Conservation (phyloP, 2,113 vertebrate species). For the Nestor notabilis region DNA sequence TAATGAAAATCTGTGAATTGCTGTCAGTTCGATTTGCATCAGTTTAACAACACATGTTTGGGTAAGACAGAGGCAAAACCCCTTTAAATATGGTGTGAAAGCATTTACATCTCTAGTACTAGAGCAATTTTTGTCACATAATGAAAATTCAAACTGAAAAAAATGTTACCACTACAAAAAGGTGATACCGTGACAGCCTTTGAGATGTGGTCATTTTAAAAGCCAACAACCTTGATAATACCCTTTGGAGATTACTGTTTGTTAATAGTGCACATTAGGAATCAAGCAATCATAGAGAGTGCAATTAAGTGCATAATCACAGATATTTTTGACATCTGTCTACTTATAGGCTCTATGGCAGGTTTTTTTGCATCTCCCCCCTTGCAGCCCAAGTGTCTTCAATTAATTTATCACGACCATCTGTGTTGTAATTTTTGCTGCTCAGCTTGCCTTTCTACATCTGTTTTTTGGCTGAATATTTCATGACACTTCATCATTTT, state of each 20-base stretch:
- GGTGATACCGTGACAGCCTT: not conserved
- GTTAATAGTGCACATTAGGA: not conserved
- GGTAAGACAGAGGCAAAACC: not conserved
- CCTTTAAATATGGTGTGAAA: not conserved
- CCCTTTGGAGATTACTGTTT: constrained; percentile 14
- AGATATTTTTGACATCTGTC: constrained; percentile 65
- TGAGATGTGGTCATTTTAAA: constrained; percentile 22
- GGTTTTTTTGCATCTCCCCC: not conserved
- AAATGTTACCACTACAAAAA: not conserved
- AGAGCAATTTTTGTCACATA: not conserved
- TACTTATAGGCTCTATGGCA: constrained; percentile 5
- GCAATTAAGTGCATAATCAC: constrained; percentile 59
- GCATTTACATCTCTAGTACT: not conserved
- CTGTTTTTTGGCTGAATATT: constrained; percentile 35
- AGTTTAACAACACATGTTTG: not conserved
- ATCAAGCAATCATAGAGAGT: constrained; percentile 42
- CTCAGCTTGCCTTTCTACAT: constrained; percentile 41
- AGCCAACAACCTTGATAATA: constrained; percentile 14
- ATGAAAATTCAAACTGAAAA: not conserved
- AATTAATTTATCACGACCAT: constrained; percentile 54
- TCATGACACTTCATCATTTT: constrained; percentile 14
- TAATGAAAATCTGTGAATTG: not conserved
- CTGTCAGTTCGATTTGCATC: not conserved
- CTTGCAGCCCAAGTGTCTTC: constrained; percentile 10
- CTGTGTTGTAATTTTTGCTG: constrained; percentile 46